A percentile compares a stretch with the other conserved stretches of the same genome.
phyloP scores from a whole-genome alignment of 2,888 invertebrate genomes.

The Ferrisia virgata region DNA sequence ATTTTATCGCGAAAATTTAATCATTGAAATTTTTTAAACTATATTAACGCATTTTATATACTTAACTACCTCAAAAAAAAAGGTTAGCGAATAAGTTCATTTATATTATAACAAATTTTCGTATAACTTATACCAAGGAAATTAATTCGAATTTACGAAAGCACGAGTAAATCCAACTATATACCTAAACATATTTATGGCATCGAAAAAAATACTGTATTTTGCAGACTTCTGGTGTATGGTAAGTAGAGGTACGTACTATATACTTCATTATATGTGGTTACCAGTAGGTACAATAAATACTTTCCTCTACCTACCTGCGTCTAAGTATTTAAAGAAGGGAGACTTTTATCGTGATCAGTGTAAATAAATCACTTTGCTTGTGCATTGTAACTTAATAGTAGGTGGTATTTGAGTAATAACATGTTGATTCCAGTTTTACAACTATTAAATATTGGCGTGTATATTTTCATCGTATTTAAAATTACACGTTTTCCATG shows the following conservation, averaged over 20 bases:
- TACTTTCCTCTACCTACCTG: too few relatives aligned
- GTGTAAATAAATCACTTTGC: background rate
- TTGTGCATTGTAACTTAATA: slow-evolving; percentile 13
- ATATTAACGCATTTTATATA: background rate
- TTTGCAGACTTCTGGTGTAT: too few relatives aligned
- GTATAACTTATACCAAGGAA: background rate
- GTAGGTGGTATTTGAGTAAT: slow-evolving; percentile 25
- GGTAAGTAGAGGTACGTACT: too few relatives aligned
- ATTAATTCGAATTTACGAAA: background rate
- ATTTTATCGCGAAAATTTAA: background rate
- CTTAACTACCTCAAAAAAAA: too few relatives aligned
- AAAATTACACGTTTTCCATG: slow-evolving; percentile 27
- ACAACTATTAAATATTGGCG: slow-evolving; percentile 28
- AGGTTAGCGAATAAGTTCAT: too few relatives aligned
- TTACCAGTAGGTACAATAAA: too few relatives aligned
- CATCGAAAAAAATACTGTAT: background rate
- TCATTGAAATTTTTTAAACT: background rate
- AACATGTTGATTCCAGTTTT: slow-evolving; percentile 32
- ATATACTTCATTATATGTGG: too few relatives aligned
- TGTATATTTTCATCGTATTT: slow-evolving; percentile 22
- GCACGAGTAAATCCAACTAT: too few relatives aligned
- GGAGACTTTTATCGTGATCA: background rate
- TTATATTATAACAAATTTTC: too few relatives aligned
- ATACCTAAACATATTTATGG: too few relatives aligned
- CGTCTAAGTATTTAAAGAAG: background rate